A percentile compares a stretch with the other conserved stretches of the same genome.
phyloP scores from a whole-genome alignment of 53 echinoderm and acorn worm species.

The Luidia sarsii region DNA sequence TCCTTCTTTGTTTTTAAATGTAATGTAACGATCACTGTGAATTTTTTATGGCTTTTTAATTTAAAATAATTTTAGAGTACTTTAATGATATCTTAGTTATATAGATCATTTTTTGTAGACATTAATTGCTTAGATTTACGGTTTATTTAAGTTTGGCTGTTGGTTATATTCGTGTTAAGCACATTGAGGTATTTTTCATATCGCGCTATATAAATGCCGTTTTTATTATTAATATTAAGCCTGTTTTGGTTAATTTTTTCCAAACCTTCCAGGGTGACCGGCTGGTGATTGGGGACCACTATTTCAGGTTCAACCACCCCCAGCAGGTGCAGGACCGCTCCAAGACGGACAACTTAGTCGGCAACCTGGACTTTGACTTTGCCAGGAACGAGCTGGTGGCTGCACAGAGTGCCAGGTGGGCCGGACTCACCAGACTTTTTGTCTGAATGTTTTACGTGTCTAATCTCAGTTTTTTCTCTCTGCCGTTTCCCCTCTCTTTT shows the following conservation, averaged over 20 bases:
- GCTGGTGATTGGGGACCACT: slow-evolving; percentile 91
- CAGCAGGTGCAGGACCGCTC: slow-evolving; percentile 60
- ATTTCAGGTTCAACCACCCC: slow-evolving; percentile 95
- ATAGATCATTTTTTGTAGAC: too few relatives aligned
- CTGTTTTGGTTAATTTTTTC: too few relatives aligned
- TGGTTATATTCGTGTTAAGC: too few relatives aligned
- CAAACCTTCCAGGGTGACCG: slow-evolving; percentile 85
- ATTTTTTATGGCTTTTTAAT: too few relatives aligned
- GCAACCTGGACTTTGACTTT: slow-evolving; percentile 79
- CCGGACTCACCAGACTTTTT: too few relatives aligned
- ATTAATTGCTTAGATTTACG: too few relatives aligned
- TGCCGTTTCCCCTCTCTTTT: not conserved
- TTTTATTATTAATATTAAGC: not conserved
- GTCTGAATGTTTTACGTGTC: too few relatives aligned
- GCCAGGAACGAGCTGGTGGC: slow-evolving; percentile 90
- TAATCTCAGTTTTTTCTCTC: not conserved
- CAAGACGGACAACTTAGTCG: slow-evolving; percentile 27
- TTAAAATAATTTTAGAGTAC: too few relatives aligned
- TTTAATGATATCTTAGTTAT: too few relatives aligned
- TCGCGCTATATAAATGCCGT: not conserved
- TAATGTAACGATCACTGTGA: too few relatives aligned
- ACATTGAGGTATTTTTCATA: not conserved
- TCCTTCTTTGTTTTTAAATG: too few relatives aligned
- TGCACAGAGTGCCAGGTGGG: slow-evolving; percentile 87
- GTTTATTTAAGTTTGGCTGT: too few relatives aligned